A percentile compares a stretch with the other conserved stretches of the same genome.
Evolutionary conservation across 2,113 vertebrate species (phyloP).

Genomic region (Notarius quadriscutis): DNA sequence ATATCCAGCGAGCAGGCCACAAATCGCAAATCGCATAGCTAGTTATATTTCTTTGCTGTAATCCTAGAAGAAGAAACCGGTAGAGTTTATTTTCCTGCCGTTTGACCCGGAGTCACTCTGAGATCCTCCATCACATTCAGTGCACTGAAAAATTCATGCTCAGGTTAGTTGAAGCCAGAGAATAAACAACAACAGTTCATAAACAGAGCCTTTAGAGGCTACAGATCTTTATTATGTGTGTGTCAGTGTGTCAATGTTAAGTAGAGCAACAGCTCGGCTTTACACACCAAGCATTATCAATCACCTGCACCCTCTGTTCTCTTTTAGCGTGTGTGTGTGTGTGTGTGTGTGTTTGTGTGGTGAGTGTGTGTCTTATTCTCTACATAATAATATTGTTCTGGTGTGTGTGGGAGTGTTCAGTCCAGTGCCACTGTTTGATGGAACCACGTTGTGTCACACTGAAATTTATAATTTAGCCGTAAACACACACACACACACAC

Average conservation of each 20-base stretch:
- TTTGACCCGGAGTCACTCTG: background rate
- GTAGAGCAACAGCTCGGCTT: background rate
- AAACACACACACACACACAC: too few species aligned
- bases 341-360: constrained; percentile 19
- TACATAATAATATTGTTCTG: constrained; percentile 9
- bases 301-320: background rate
- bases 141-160: background rate
- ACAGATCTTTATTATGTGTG: background rate
- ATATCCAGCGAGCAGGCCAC: background rate
- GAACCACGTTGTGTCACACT: too few species aligned
- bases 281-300: background rate
- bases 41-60: background rate
- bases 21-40: background rate
- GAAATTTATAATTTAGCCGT: too few species aligned
- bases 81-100: background rate
- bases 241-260: background rate
- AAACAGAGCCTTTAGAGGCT: background rate
- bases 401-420: background rate
- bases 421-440: too few species aligned
- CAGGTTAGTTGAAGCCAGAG: background rate
- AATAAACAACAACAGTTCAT: background rate
- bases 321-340: constrained; percentile 3
- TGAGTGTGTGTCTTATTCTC: constrained; percentile 2
- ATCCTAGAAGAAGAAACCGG: background rate
- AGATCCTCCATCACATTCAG: background rate